Conservation (phyloP, 2,888 invertebrate species). For the Tholera decimalis region DNA sequence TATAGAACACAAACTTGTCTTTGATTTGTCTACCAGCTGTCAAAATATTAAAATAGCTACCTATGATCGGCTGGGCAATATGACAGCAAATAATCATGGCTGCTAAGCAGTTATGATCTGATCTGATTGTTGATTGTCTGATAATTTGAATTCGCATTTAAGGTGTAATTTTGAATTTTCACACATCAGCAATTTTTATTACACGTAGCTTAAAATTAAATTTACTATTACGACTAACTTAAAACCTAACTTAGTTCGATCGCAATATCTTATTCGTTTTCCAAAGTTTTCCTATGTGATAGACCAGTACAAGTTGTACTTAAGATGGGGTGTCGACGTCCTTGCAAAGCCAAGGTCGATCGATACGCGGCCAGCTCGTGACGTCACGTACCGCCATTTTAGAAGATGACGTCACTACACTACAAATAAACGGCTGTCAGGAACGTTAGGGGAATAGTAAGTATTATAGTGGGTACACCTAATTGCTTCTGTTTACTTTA, state of each 20-base stretch:
- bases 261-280: background rate
- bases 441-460: slow-evolving; percentile 6
- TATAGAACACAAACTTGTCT: background rate
- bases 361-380: slow-evolving; percentile 61
- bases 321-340: slow-evolving; percentile 63
- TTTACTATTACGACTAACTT: background rate
- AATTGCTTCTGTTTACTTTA: slow-evolving; percentile 12
- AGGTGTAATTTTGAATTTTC: background rate
- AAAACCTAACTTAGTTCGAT: background rate
- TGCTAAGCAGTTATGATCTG: background rate
- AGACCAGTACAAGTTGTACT: slow-evolving; percentile 15
- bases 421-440: slow-evolving; percentile 43
- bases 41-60: background rate
- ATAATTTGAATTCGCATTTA: background rate
- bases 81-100: background rate
- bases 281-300: slow-evolving; percentile 18
- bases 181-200: no score
- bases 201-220: background rate
- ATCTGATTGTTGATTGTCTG: background rate
- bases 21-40: background rate
- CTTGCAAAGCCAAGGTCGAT: slow-evolving; percentile 70
- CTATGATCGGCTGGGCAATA: background rate
- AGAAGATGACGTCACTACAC: slow-evolving; percentile 47
- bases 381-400: slow-evolving; percentile 61
- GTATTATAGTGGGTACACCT: slow-evolving; percentile 29